Evolutionary conservation across 2,888 invertebrate genomes (phyloP).

Genomic region (Ernsta delagoae): DNA sequence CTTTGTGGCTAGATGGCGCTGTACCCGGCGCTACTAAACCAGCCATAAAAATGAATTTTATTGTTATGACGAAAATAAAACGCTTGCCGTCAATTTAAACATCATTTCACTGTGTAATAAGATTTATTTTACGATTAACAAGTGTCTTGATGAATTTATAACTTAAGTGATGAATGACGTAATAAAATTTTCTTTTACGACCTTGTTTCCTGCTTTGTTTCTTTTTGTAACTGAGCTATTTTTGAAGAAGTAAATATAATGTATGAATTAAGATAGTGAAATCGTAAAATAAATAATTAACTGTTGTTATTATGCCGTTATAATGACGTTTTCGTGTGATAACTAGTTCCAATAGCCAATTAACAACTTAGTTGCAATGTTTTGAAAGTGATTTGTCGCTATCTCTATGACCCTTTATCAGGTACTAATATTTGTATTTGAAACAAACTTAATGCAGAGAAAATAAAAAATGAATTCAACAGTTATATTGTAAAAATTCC

Average conservation of each 20-base stretch:
- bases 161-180: constrained; percentile 81
- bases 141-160: constrained; percentile 85
- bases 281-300: constrained; percentile 1
- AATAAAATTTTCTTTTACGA: constrained; percentile 79
- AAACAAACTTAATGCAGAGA: too few relatives aligned
- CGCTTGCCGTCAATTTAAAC: constrained; percentile 85
- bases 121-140: constrained; percentile 85
- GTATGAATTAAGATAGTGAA: neutral
- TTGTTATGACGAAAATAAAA: constrained; percentile 85
- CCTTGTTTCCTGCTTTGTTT: constrained; percentile 67
- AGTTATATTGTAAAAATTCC: neutral
- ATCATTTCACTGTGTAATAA: constrained; percentile 83
- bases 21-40: constrained; percentile 56
- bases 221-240: constrained; percentile 75
- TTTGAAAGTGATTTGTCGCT: constrained; percentile 3
- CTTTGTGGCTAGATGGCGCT: constrained; percentile 79
- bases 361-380: constrained; percentile 21
- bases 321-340: constrained; percentile 10
- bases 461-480: too few relatives aligned
- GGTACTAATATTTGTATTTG: too few relatives aligned
- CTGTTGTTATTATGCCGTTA: neutral
- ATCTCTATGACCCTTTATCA: too few relatives aligned
- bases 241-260: constrained; percentile 50
- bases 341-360: constrained; percentile 17
- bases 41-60: constrained; percentile 84